phyloP scores from a whole-genome alignment of 2,113 vertebrate species.

The Beaufortia kweichowensis region DNA sequence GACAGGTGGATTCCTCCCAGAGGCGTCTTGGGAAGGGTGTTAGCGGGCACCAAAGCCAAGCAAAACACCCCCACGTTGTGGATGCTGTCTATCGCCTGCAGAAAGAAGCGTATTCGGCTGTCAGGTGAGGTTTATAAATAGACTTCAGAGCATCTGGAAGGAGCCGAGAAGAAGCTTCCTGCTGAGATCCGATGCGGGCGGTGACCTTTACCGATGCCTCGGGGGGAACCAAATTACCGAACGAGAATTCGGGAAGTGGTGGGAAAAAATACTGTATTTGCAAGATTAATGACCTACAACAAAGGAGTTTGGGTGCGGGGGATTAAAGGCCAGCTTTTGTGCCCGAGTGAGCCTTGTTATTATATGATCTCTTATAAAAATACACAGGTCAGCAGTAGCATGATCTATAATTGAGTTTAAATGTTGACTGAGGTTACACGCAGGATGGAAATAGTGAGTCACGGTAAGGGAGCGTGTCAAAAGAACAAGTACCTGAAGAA shows the following conservation, averaged over 20 bases:
- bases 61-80: constrained; percentile 98
- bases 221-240: constrained; percentile 32
- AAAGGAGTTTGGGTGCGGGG: constrained; percentile 14
- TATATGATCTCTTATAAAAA: constrained; percentile 15
- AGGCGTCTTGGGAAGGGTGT: constrained; percentile 96
- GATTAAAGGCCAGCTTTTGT: constrained; percentile 17
- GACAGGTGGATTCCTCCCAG: constrained; percentile 97
- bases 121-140: constrained; percentile 44
- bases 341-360: constrained; percentile 11
- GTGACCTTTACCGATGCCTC: constrained; percentile 46
- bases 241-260: background rate
- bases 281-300: constrained; percentile 48
- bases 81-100: constrained; percentile 97
- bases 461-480: background rate
- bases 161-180: background rate
- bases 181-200: constrained; percentile 21
- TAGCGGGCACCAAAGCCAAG: constrained; percentile 93
- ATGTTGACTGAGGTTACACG: constrained; percentile 8
- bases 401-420: constrained; percentile 39
- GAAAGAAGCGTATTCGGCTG: constrained; percentile 7
- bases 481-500: constrained; percentile 83
- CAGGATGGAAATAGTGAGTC: background rate
- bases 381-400: constrained; percentile 24
- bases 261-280: constrained; percentile 33
- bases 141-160: background rate